These are phyloP conservation scores for Apis florea DNA, from an alignment of 1,140 invertebrate genomes.

Conservation along the genomic window DNA sequence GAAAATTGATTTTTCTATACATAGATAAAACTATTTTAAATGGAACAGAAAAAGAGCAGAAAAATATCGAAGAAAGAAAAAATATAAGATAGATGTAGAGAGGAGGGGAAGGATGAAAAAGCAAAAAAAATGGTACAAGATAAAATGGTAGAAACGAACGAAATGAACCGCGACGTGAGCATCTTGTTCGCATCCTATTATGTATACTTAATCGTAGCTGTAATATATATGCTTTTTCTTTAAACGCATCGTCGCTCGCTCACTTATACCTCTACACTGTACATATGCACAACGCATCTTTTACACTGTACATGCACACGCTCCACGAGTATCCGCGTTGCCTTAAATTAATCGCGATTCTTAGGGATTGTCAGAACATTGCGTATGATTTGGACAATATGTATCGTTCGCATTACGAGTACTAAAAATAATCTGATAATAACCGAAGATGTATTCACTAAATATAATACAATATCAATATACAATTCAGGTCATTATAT, in stretches of 20 bases:
- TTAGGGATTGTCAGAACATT: slow-evolving; percentile 70
- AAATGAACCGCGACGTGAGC: slow-evolving; percentile 66
- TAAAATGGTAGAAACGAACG: slow-evolving; percentile 37
- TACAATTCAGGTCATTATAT: too few species aligned
- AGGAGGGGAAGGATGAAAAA: background rate
- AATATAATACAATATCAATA: background rate
- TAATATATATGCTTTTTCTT: slow-evolving; percentile 72
- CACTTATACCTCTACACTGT: slow-evolving; percentile 77
- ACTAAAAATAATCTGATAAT: background rate
- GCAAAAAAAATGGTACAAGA: slow-evolving; percentile 32
- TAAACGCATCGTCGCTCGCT: slow-evolving; percentile 64
- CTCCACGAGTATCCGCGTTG: slow-evolving; percentile 75
- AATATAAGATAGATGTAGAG: background rate
- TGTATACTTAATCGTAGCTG: slow-evolving; percentile 73
- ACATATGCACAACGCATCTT: slow-evolving; percentile 81
- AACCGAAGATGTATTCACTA: background rate
- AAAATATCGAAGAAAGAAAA: background rate
- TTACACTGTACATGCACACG: slow-evolving; percentile 80
- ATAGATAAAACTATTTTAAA: slow-evolving; percentile 8
- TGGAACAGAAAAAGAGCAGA: background rate
- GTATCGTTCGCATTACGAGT: background rate
- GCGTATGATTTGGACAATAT: background rate
- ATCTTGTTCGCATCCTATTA: slow-evolving; percentile 66
- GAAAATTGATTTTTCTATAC: slow-evolving; percentile 6
- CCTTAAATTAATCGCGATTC: slow-evolving; percentile 70